Evolutionary conservation across 53 echinoderm and acorn worm species (phyloP).

Genomic region (Luidia sarsii): DNA sequence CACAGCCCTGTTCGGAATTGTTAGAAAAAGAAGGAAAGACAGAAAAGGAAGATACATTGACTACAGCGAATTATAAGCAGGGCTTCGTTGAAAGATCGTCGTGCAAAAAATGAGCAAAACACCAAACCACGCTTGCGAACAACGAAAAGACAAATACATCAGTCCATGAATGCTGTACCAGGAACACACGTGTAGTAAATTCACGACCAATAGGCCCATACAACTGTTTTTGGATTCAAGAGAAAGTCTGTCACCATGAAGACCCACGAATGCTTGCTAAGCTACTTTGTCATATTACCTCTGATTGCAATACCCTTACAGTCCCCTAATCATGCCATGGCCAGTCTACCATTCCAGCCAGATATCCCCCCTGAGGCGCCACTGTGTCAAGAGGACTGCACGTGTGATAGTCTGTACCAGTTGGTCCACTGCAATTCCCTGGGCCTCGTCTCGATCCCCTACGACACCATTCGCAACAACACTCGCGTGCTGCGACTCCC

Average conservation of each 20-base stretch:
- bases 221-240: too few species aligned
- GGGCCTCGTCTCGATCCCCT: constrained; percentile 6
- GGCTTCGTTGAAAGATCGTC: too few species aligned
- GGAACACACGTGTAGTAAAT: too few species aligned
- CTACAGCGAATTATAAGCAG: too few species aligned
- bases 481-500: constrained; percentile 28
- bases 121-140: too few species aligned
- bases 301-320: neutral
- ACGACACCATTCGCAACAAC: constrained; percentile 44
- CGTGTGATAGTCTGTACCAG: constrained; percentile 32
- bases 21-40: too few species aligned
- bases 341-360: constrained; percentile 50
- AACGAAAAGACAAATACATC: too few species aligned
- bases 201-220: too few species aligned
- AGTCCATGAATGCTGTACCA: too few species aligned
- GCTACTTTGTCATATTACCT: neutral
- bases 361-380: neutral
- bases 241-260: neutral
- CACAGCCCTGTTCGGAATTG: too few species aligned
- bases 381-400: constrained; percentile 31
- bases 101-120: too few species aligned
- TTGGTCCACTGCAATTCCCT: constrained; percentile 10
- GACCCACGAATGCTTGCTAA: neutral
- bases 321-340: constrained; percentile 78
- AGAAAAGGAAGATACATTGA: too few species aligned